Evolutionary conservation across 2,797 vertebrate species (phyloP).

Genomic region (Pagetopsis macropterus): DNA sequence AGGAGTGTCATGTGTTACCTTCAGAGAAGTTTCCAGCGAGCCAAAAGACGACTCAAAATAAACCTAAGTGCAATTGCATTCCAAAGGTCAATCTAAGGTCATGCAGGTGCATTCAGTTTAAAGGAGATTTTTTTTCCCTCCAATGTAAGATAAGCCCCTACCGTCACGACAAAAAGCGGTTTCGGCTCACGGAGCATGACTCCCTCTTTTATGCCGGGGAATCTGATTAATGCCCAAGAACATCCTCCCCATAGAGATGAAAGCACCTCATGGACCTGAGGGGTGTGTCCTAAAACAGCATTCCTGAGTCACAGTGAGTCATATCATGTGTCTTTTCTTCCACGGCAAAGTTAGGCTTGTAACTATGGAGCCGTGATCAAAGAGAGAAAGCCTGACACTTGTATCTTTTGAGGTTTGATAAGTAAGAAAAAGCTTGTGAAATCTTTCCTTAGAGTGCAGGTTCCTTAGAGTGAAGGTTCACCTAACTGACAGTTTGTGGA

Average conservation of each 20-base stretch:
- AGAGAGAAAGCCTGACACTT: slow-evolving; percentile 42
- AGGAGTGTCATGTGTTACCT: too few relatives aligned
- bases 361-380: slow-evolving; percentile 70
- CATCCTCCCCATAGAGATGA: slow-evolving; percentile 49
- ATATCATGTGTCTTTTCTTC: slow-evolving; percentile 73
- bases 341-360: slow-evolving; percentile 51
- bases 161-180: slow-evolving; percentile 43
- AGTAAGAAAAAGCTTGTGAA: background rate
- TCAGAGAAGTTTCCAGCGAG: background rate
- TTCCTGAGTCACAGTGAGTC: slow-evolving; percentile 78
- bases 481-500: background rate
- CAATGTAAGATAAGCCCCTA: slow-evolving; percentile 28
- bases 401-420: slow-evolving; percentile 17
- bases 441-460: background rate
- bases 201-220: slow-evolving; percentile 40
- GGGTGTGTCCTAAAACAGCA: slow-evolving; percentile 72
- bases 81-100: background rate
- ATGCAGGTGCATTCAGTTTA: background rate
- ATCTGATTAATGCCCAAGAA: slow-evolving; percentile 38
- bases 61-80: background rate
- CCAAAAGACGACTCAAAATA: background rate
- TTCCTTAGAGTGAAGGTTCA: too few relatives aligned
- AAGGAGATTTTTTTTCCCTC: background rate
- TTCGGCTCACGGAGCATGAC: slow-evolving; percentile 45
- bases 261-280: slow-evolving; percentile 53